Conservation (phyloP, 2,888 invertebrate genomes). For the Coelopa pilipes region DNA sequence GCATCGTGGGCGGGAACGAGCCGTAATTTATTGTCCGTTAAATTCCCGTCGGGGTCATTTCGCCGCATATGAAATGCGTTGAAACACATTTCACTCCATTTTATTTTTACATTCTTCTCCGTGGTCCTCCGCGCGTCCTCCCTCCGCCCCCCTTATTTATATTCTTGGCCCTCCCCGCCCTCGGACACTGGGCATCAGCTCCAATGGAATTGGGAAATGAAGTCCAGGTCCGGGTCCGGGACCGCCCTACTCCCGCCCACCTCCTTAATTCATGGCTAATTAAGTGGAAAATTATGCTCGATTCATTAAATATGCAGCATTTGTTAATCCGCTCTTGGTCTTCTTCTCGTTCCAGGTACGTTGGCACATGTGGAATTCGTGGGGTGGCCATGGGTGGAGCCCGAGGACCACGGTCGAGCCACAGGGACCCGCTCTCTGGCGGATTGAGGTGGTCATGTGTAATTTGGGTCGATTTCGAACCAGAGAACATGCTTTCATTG, state of each 20-base stretch:
- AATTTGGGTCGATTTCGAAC: no score
- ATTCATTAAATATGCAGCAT: slow-evolving; percentile 7
- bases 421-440: no score
- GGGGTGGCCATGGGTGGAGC: not conserved
- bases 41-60: slow-evolving; percentile 61
- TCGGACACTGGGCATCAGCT: not conserved
- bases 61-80: slow-evolving; percentile 54
- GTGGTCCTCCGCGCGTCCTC: not conserved
- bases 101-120: slow-evolving; percentile 28
- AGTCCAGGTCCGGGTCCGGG: not conserved
- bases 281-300: not conserved
- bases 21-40: slow-evolving; percentile 58
- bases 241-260: no score
- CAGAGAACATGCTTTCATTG: no score
- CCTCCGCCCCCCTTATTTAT: not conserved
- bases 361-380: slow-evolving; percentile 4
- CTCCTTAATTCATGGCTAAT: no score
- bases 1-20: slow-evolving; percentile 19
- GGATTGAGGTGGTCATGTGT: no score
- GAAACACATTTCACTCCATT: slow-evolving; percentile 47
- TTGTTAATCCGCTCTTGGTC: not conserved
- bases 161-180: not conserved
- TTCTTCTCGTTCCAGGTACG: slow-evolving; percentile 18
- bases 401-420: no score
- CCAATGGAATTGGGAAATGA: not conserved